phyloP scores from a whole-genome alignment of 2,113 vertebrate genomes.

The Lanius collurio region DNA sequence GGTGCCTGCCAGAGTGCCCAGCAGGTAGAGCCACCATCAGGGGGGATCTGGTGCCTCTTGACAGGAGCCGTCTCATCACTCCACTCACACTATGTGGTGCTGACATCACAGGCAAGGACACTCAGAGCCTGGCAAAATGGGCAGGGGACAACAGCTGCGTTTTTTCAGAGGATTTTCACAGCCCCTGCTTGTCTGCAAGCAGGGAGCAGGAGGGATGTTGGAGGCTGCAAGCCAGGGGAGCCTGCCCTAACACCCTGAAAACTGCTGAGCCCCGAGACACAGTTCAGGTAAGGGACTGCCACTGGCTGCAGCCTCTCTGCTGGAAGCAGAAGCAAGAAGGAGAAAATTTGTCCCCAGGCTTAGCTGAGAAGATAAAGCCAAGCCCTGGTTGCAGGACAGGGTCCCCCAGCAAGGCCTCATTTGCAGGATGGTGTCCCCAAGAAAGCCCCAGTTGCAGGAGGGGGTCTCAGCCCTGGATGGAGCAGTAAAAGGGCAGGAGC shows the following conservation, averaged over 20 bases:
- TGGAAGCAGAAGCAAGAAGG: slow-evolving; percentile 22
- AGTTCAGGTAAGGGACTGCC: background rate
- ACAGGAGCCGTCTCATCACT: background rate
- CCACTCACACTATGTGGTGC: background rate
- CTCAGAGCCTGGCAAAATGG: background rate
- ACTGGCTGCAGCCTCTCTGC: background rate
- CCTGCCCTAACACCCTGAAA: background rate
- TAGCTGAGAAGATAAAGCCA: background rate
- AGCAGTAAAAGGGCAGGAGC: background rate
- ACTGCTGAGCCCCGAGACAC: background rate
- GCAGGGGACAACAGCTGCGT: background rate
- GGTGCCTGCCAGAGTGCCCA: background rate
- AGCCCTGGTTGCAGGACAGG: background rate
- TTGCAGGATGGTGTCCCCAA: background rate
- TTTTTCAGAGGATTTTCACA: background rate
- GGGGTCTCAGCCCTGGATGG: background rate
- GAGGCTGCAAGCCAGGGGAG: background rate
- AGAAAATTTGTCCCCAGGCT: background rate
- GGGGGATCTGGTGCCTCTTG: background rate
- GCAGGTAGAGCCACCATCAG: background rate
- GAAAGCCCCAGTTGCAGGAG: background rate
- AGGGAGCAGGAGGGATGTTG: accelerated
- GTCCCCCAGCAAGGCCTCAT: background rate
- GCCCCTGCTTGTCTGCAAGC: background rate
- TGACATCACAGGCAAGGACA: background rate